Evolutionary conservation across 2,113 vertebrate species (phyloP).

Genomic region (Turnix velox): DNA sequence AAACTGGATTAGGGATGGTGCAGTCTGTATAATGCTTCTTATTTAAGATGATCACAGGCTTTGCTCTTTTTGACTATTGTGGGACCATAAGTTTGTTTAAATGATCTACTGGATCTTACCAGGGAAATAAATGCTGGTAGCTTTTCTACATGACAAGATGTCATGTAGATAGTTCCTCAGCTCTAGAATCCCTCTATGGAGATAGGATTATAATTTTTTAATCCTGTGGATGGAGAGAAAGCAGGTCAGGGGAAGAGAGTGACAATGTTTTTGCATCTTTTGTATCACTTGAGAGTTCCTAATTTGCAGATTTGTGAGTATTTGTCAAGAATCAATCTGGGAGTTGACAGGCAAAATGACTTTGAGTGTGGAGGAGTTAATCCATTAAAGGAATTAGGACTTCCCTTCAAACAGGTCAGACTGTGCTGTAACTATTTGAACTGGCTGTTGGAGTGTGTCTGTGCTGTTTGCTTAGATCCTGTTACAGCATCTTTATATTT

Average conservation of each 20-base stretch:
- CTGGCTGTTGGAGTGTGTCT: constrained; percentile 16
- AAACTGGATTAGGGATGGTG: not conserved
- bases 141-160: not conserved
- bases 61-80: not conserved
- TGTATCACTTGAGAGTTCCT: not conserved
- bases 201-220: not conserved
- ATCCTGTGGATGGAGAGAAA: not conserved
- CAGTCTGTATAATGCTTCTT: not conserved
- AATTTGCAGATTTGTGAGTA: not conserved
- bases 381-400: constrained; percentile 39
- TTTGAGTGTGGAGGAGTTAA: constrained; percentile 32
- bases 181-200: not conserved
- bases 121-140: not conserved
- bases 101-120: not conserved
- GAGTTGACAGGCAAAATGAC: not conserved
- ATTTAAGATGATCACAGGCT: not conserved
- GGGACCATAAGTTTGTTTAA: not conserved
- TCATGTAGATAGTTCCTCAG: not conserved
- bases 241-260: not conserved
- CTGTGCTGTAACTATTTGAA: constrained; percentile 38
- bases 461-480: constrained; percentile 53
- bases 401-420: constrained; percentile 43
- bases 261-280: not conserved
- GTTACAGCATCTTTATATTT: constrained; percentile 8
- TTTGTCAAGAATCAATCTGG: not conserved